Evolutionary conservation across 2,113 vertebrate species (phyloP).

Genomic region (Scytalopus superciliaris): DNA sequence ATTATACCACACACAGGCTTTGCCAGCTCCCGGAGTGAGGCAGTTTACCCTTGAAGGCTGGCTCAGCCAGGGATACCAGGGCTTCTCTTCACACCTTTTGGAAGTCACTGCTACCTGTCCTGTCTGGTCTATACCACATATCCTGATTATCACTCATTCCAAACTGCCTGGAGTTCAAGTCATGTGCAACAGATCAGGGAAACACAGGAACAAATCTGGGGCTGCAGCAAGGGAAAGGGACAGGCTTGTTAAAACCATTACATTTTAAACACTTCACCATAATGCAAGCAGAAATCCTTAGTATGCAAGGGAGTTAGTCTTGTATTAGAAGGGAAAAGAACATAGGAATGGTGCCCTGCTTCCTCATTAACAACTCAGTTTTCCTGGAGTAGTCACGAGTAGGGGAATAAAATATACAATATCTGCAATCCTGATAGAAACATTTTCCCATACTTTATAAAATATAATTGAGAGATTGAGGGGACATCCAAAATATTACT

Average conservation of each 20-base stretch:
- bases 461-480: background rate
- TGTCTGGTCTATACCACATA: background rate
- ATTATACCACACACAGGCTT: accelerated
- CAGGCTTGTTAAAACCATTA: background rate
- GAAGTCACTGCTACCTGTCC: background rate
- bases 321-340: background rate
- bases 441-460: background rate
- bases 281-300: background rate
- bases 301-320: background rate
- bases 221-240: background rate
- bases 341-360: background rate
- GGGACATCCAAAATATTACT: background rate
- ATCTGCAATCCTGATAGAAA: background rate
- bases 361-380: background rate
- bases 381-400: background rate
- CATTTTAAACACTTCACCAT: background rate
- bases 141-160: background rate
- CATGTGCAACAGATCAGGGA: background rate
- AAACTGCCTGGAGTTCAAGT: background rate
- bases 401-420: background rate
- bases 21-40: background rate
- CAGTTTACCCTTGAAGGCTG: background rate
- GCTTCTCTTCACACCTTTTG: background rate
- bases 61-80: background rate
- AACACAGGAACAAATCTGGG: background rate